Conservation (phyloP, 2,113 vertebrate species). For the Mustela lutreola region DNA sequence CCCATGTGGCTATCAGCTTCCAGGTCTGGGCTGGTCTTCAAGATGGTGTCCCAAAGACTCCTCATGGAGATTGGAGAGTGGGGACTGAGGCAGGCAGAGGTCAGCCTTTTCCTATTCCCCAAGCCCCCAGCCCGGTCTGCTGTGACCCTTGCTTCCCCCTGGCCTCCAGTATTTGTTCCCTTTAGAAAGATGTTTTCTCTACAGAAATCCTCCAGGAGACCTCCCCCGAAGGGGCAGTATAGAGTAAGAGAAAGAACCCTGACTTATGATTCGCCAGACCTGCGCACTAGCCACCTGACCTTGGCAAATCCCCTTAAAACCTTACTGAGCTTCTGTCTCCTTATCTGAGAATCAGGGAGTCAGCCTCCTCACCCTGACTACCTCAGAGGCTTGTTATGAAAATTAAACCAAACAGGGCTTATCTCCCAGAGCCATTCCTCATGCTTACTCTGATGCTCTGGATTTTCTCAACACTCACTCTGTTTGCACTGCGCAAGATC, state of each 20-base stretch:
- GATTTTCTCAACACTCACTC: neutral
- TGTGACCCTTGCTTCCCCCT: neutral
- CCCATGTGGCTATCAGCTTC: neutral
- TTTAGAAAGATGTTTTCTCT: neutral
- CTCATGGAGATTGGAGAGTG: neutral
- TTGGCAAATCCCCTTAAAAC: neutral
- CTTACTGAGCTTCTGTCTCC: neutral
- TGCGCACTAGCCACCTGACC: neutral
- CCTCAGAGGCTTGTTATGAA: neutral
- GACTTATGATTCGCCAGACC: neutral
- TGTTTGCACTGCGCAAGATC: neutral
- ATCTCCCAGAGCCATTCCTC: neutral
- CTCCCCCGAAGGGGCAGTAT: neutral
- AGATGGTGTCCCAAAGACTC: neutral
- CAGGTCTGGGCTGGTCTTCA: neutral
- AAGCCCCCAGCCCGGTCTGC: neutral
- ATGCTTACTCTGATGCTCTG: neutral
- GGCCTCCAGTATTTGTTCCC: neutral
- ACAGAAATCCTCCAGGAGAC: neutral
- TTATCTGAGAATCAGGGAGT: conserved; percentile 55
- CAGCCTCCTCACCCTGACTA: neutral
- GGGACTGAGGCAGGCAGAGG: neutral
- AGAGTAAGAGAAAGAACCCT: neutral
- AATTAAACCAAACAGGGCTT: neutral
- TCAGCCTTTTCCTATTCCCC: neutral